phyloP scores from a whole-genome alignment of 2,797 vertebrate genomes.

The Xenopus petersii region DNA sequence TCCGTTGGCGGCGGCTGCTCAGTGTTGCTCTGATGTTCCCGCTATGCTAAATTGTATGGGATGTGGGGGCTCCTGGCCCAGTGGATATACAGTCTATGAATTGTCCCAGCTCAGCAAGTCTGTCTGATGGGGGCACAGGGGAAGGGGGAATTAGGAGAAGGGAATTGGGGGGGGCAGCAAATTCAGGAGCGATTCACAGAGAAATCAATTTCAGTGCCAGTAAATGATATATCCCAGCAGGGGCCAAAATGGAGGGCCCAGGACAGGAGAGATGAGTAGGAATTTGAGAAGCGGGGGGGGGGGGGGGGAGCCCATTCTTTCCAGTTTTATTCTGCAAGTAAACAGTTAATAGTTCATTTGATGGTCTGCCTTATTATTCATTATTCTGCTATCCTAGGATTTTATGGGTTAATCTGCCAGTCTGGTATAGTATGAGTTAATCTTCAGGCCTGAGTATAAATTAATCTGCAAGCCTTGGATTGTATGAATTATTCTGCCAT shows the following conservation, averaged over 20 bases:
- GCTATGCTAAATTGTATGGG: constrained; percentile 60
- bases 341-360: too few species aligned
- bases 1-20: constrained; percentile 51
- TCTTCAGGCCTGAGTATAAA: too few species aligned
- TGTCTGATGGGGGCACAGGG: constrained; percentile 32
- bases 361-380: too few species aligned
- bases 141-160: not conserved
- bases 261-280: too few species aligned
- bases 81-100: constrained; percentile 54
- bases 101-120: constrained; percentile 50
- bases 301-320: too few species aligned
- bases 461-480: too few species aligned
- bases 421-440: too few species aligned
- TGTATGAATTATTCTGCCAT: too few species aligned
- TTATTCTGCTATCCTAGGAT: too few species aligned
- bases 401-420: too few species aligned
- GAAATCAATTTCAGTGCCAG: constrained; percentile 55
- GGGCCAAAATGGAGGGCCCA: not conserved
- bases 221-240: constrained; percentile 46
- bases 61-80: constrained; percentile 45
- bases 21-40: constrained; percentile 59
- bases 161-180: constrained; percentile 8
- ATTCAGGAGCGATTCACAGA: constrained; percentile 33
- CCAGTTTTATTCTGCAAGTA: too few species aligned
- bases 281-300: too few species aligned